phyloP scores from a whole-genome alignment of 2,797 vertebrate genomes.

The Sylvilagus floridanus region DNA sequence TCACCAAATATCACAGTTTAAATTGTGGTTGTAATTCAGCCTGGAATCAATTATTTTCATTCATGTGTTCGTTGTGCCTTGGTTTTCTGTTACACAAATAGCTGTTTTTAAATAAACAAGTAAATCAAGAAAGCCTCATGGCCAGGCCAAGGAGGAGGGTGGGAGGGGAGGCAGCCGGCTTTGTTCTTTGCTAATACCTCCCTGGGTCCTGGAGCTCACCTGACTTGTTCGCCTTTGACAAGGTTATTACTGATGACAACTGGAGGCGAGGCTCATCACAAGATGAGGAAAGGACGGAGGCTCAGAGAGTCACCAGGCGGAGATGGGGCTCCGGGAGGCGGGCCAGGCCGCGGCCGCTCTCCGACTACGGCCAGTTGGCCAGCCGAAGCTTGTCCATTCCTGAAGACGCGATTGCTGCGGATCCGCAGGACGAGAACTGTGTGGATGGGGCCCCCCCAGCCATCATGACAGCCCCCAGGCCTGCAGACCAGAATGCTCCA shows the following conservation, averaged over 20 bases:
- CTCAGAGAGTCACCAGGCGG: slow-evolving; percentile 85
- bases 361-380: slow-evolving; percentile 94
- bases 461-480: not conserved
- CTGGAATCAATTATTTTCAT: slow-evolving; percentile 46
- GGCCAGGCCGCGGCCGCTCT: slow-evolving; percentile 93
- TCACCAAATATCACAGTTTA: slow-evolving; percentile 26
- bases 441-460: slow-evolving; percentile 75
- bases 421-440: slow-evolving; percentile 80
- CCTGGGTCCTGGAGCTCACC: slow-evolving; percentile 52
- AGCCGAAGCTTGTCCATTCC: slow-evolving; percentile 93
- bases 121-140: not conserved
- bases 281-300: slow-evolving; percentile 87
- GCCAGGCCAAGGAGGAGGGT: not conserved
- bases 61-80: not conserved
- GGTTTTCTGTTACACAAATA: not conserved
- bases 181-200: not conserved
- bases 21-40: slow-evolving; percentile 46
- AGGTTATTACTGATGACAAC: slow-evolving; percentile 88
- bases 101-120: not conserved
- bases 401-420: slow-evolving; percentile 90
- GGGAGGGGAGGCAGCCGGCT: not conserved
- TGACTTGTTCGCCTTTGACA: slow-evolving; percentile 89
- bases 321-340: slow-evolving; percentile 90
- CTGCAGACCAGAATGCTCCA: slow-evolving; percentile 71
- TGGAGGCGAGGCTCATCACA: slow-evolving; percentile 85